phyloP scores from a whole-genome alignment of 2,113 vertebrate genomes.

The Pteropus alecto region DNA sequence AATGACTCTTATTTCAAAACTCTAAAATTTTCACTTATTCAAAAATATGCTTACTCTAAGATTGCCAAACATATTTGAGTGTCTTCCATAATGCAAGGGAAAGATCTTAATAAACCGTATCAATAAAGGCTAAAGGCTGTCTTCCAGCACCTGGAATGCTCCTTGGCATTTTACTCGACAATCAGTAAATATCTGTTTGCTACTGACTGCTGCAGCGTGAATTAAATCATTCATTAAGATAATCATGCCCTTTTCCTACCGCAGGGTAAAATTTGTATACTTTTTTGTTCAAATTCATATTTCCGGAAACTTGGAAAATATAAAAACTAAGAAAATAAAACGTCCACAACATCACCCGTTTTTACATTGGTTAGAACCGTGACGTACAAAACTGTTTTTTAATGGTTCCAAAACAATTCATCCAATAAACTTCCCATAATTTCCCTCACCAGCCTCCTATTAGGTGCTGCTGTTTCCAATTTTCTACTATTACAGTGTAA shows the following conservation, averaged over 20 bases:
- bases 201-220: neutral
- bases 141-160: neutral
- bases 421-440: neutral
- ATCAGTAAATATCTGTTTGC: neutral
- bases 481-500: neutral
- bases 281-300: neutral
- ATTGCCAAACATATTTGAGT: neutral
- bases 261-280: neutral
- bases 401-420: neutral
- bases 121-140: neutral
- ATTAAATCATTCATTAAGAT: constrained; percentile 26
- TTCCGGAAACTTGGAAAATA: constrained; percentile 6
- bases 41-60: neutral
- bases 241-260: neutral
- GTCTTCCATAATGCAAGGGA: neutral
- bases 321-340: constrained; percentile 23
- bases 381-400: neutral
- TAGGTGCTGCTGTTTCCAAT: neutral
- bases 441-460: neutral
- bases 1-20: constrained; percentile 27
- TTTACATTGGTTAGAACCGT: neutral
- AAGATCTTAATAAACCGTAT: neutral
- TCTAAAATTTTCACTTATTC: constrained; percentile 1
- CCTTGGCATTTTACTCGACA: neutral
- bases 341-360: neutral